These are phyloP conservation scores for Xenopus petersii DNA, from an alignment of 2,797 vertebrate genomes.

Conservation along the genomic window DNA sequence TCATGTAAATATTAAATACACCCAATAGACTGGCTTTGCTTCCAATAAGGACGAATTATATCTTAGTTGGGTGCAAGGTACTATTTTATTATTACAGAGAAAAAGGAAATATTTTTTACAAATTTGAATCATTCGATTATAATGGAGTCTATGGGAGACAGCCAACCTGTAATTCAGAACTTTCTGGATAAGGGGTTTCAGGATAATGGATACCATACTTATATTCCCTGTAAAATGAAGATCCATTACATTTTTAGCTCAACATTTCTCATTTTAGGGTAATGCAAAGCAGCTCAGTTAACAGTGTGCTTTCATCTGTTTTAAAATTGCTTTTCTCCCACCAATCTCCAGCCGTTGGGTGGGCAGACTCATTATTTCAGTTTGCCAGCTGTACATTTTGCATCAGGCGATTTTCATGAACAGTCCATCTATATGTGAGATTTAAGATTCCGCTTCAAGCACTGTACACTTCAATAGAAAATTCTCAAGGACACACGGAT, in stretches of 20 bases:
- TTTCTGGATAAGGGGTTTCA: too few relatives aligned
- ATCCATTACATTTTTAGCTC: background rate
- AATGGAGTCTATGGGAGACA: too few relatives aligned
- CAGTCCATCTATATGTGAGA: constrained; percentile 5
- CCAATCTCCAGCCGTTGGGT: constrained; percentile 15
- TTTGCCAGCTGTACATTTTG: constrained; percentile 31
- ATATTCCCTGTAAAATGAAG: too few relatives aligned
- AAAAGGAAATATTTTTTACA: too few relatives aligned
- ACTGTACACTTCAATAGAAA: constrained; percentile 33
- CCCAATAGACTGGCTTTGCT: too few relatives aligned
- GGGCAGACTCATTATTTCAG: constrained; percentile 37
- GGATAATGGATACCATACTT: too few relatives aligned
- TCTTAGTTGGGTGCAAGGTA: too few relatives aligned
- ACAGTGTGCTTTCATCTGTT: constrained; percentile 6
- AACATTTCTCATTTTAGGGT: constrained; percentile 17
- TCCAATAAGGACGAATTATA: too few relatives aligned
- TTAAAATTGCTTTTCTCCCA: background rate
- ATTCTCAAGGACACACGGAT: constrained; percentile 34
- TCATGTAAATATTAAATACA: too few relatives aligned
- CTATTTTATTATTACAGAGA: too few relatives aligned
- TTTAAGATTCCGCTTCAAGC: constrained; percentile 39
- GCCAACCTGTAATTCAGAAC: too few relatives aligned
- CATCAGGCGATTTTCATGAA: constrained; percentile 37
- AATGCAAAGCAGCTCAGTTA: constrained; percentile 22
- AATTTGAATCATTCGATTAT: too few relatives aligned